These are phyloP conservation scores for Pantherophis guttatus DNA, from an alignment of 2,113 vertebrate species.

Conservation along the genomic window DNA sequence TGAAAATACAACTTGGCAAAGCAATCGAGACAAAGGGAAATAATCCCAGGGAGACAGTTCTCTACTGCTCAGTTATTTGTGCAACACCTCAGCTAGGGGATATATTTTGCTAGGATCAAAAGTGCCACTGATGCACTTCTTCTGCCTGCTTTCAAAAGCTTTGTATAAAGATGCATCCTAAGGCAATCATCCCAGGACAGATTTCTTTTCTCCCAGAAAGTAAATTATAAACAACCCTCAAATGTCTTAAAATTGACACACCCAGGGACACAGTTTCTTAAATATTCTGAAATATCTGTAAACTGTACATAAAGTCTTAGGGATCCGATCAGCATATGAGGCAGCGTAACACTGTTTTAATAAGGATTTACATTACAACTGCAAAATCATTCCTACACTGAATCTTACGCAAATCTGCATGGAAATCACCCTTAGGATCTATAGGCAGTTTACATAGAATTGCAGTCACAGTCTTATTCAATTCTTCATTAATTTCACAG, in stretches of 20 bases:
- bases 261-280: conserved; percentile 4
- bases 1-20: conserved; percentile 52
- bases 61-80: neutral
- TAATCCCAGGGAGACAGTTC: conserved; percentile 17
- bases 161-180: neutral
- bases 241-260: conserved; percentile 38
- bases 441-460: neutral
- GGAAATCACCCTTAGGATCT: neutral
- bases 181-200: conserved; percentile 35
- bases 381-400: conserved; percentile 30
- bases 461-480: conserved; percentile 18
- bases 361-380: conserved; percentile 42
- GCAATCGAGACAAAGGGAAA: conserved; percentile 41
- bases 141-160: neutral
- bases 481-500: conserved; percentile 39
- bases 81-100: neutral
- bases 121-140: neutral
- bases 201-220: neutral
- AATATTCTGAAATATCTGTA: conserved; percentile 44
- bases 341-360: conserved; percentile 37
- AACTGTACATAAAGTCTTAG: conserved; percentile 48
- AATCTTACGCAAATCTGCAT: neutral
- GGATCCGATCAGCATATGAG: conserved; percentile 34
- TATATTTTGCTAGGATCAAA: neutral
- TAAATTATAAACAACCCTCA: conserved; percentile 40